phyloP scores from a whole-genome alignment of 2,113 vertebrate genomes.

The Prunella himalayana region DNA sequence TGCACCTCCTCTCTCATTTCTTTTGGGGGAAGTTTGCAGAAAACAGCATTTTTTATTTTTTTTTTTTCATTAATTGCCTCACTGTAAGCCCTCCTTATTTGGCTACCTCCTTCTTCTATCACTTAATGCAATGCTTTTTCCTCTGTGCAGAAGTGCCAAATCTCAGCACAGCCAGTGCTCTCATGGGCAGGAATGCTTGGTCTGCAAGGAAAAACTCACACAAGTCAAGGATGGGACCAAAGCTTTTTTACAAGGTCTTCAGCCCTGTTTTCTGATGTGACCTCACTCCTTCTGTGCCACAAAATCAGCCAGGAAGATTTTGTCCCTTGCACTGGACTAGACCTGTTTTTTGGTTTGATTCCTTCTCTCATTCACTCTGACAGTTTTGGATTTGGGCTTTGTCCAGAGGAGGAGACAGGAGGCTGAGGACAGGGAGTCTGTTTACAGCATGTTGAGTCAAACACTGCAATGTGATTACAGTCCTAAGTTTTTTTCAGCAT shows the following conservation, averaged over 20 bases:
- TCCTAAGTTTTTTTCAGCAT: neutral
- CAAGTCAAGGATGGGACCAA: neutral
- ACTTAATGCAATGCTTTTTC: neutral
- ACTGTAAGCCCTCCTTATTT: neutral
- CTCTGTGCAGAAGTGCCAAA: neutral
- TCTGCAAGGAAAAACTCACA: neutral
- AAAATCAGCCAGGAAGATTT: neutral
- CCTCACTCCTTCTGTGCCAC: neutral
- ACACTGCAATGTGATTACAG: neutral
- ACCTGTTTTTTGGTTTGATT: neutral
- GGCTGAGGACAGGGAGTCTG: neutral
- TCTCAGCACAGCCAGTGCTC: neutral
- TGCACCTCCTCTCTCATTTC: neutral
- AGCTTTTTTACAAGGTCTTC: neutral
- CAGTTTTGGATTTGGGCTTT: neutral
- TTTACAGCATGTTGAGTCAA: neutral
- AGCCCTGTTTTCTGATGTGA: neutral
- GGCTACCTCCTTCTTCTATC: neutral
- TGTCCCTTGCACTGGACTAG: neutral
- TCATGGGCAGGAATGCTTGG: accelerated
- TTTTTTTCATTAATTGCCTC: neutral
- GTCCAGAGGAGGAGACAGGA: neutral
- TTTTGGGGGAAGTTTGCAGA: neutral
- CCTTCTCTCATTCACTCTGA: neutral
- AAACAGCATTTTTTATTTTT: neutral